Evolutionary conservation across 2,888 invertebrate species (phyloP).

Genomic region (Vesta saturnalis): DNA sequence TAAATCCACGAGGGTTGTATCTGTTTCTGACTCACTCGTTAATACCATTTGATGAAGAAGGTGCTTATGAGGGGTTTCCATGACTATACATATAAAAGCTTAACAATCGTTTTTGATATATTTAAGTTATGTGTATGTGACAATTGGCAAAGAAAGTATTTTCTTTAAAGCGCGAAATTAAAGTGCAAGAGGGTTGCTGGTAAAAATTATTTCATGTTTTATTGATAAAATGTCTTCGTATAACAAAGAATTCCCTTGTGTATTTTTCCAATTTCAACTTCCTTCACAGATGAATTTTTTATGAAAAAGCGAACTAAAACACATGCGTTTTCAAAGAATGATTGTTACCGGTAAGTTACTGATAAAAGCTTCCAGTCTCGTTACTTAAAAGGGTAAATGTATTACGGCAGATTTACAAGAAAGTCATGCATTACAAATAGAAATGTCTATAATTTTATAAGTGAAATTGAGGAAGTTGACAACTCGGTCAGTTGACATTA

Average conservation of each 20-base stretch:
- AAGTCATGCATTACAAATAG: neutral
- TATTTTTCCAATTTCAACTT: slow-evolving; percentile 20
- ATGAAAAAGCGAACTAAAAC: slow-evolving; percentile 4
- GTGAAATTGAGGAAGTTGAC: slow-evolving; percentile 10
- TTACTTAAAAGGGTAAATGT: too few species aligned
- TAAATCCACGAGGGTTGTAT: slow-evolving; percentile 22
- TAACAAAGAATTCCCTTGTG: slow-evolving; percentile 14
- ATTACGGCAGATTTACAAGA: neutral
- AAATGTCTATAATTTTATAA: neutral
- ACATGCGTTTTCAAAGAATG: neutral
- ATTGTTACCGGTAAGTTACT: neutral
- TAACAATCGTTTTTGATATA: slow-evolving; percentile 17
- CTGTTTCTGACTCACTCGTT: slow-evolving; percentile 31
- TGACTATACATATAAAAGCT: slow-evolving; percentile 19
- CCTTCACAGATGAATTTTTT: neutral
- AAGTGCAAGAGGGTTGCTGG: slow-evolving; percentile 1
- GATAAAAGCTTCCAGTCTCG: too few species aligned
- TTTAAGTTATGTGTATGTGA: slow-evolving; percentile 16
- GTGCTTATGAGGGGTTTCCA: slow-evolving; percentile 27
- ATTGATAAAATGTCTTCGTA: slow-evolving; percentile 18
- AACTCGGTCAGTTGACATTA: slow-evolving; percentile 12
- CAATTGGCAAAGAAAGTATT: slow-evolving; percentile 19
- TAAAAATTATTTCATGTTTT: slow-evolving; percentile 19
- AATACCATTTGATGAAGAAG: slow-evolving; percentile 30
- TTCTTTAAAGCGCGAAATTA: neutral